phyloP scores from a whole-genome alignment of 2,888 invertebrate species.

The Apamea monoglypha region DNA sequence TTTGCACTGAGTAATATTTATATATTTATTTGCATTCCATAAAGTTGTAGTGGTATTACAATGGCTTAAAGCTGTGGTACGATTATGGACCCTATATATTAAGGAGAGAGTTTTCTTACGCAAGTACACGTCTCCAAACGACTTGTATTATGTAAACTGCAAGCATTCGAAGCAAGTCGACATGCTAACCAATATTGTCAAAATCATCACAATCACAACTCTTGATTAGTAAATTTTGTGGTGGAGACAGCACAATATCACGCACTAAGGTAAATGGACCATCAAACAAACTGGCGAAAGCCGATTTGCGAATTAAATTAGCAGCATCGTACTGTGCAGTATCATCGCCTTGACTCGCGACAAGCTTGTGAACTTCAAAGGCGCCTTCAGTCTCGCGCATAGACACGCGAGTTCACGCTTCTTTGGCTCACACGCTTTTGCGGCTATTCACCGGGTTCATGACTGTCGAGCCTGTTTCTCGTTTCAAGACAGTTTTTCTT shows the following conservation, averaged over 20 bases:
- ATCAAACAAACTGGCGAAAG: neutral
- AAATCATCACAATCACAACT: neutral
- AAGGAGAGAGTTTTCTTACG: neutral
- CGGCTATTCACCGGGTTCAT: slow-evolving; percentile 14
- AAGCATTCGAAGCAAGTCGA: neutral
- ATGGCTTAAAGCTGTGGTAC: too few relatives aligned
- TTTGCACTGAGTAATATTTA: too few relatives aligned
- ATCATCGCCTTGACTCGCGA: neutral
- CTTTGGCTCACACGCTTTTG: slow-evolving; percentile 4
- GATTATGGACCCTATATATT: neutral
- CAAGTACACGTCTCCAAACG: neutral
- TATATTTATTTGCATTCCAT: too few relatives aligned
- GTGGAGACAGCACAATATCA: neutral
- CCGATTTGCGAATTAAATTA: neutral
- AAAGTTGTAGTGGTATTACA: too few relatives aligned
- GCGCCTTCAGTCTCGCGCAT: neutral
- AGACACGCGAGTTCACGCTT: neutral
- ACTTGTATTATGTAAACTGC: neutral
- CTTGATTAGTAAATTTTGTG: neutral
- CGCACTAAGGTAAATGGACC: neutral
- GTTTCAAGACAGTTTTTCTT: neutral
- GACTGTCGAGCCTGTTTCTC: neutral
- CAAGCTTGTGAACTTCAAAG: slow-evolving; percentile 8
- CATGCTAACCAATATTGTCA: neutral
- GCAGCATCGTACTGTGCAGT: neutral